Evolutionary conservation across 2,888 invertebrate genomes (phyloP).

Genomic region (Drosophila flavopinicola): DNA sequence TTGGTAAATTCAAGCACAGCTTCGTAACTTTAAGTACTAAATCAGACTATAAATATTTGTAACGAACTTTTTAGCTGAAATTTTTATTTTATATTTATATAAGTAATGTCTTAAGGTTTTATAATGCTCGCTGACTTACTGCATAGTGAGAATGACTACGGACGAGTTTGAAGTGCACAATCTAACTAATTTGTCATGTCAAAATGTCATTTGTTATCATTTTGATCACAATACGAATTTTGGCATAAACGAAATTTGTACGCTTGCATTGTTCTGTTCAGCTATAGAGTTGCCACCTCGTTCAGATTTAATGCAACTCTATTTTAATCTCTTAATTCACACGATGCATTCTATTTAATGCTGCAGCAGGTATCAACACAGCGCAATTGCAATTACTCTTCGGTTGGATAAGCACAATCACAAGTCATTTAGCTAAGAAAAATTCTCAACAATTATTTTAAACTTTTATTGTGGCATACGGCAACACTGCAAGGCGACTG

Average conservation of each 20-base stretch:
- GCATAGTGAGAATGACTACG: too few species aligned
- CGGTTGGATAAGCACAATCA: neutral
- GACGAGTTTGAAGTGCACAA: too few species aligned
- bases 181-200: too few species aligned
- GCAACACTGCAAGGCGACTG: conserved; percentile 38
- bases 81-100: too few species aligned
- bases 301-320: conserved; percentile 28
- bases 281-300: conserved; percentile 43
- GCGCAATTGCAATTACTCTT: conserved; percentile 16
- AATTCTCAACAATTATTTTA: neutral
- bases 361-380: conserved; percentile 7
- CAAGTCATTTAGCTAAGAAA: neutral
- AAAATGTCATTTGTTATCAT: neutral
- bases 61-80: neutral
- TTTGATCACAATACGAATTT: neutral
- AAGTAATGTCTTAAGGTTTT: too few species aligned
- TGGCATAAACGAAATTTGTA: conserved; percentile 32
- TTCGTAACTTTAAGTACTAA: neutral
- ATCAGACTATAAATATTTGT: neutral
- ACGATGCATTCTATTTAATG: conserved; percentile 25
- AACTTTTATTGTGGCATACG: conserved; percentile 26
- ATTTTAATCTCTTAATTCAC: conserved; percentile 1
- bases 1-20: too few species aligned
- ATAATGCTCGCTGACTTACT: too few species aligned
- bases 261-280: conserved; percentile 39